phyloP scores from a whole-genome alignment of 2,113 vertebrate genomes.

The Sphyrna mokarran region DNA sequence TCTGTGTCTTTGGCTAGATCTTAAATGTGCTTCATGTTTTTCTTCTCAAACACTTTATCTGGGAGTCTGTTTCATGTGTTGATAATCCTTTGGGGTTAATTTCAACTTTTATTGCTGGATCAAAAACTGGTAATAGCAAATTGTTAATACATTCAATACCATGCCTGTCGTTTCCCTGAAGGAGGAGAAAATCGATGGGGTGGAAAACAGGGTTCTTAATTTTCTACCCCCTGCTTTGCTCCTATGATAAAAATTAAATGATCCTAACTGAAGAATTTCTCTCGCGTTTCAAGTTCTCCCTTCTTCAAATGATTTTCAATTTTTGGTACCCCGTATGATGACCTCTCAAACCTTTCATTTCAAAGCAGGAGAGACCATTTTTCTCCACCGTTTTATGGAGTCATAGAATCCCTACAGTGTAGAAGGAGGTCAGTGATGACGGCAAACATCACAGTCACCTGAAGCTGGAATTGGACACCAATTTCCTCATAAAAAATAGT shows the following conservation, averaged over 20 bases:
- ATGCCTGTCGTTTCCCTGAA: neutral
- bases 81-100: neutral
- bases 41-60: neutral
- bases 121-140: neutral
- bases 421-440: too few relatives aligned
- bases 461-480: too few relatives aligned
- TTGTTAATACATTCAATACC: neutral
- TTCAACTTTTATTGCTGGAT: neutral
- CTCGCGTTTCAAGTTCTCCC: neutral
- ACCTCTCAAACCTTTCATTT: neutral
- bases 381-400: neutral
- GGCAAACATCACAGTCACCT: too few relatives aligned
- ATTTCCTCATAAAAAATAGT: neutral
- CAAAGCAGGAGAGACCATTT: neutral
- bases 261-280: neutral
- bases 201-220: neutral
- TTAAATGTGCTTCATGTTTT: neutral
- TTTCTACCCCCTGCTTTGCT: neutral
- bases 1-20: neutral
- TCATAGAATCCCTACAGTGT: too few relatives aligned
- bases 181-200: neutral
- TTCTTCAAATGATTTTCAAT: neutral
- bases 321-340: neutral
- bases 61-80: neutral
- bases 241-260: neutral